Evolutionary conservation across 2,113 vertebrate species (phyloP).

Genomic region (Daubentonia madagascariensis): DNA sequence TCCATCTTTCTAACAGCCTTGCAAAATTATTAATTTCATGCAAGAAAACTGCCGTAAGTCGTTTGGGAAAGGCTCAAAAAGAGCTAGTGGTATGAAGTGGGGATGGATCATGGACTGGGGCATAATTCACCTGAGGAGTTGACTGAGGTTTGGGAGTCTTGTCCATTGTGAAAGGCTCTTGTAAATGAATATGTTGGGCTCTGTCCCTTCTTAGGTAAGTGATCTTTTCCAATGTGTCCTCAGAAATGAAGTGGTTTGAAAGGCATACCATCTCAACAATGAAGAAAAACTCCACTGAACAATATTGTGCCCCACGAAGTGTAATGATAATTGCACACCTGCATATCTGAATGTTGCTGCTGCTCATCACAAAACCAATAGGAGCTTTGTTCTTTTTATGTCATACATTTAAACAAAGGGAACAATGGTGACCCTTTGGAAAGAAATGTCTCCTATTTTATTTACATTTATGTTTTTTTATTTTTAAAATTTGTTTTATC

Average conservation of each 20-base stretch:
- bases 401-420: background rate
- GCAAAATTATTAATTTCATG: conserved; percentile 88
- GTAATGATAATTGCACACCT: too few species aligned
- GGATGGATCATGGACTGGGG: background rate
- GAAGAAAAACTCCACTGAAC: background rate
- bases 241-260: background rate
- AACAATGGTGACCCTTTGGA: background rate
- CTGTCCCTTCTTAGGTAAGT: background rate
- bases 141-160: background rate
- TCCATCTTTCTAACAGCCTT: conserved; percentile 82
- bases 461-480: background rate
- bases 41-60: conserved; percentile 90
- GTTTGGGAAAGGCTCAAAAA: background rate
- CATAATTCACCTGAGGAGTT: background rate
- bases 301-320: background rate
- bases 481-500: too few species aligned
- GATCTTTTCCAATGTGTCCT: background rate
- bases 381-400: background rate
- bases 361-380: background rate
- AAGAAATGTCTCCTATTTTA: background rate
- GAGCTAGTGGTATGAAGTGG: background rate
- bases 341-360: background rate
- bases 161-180: background rate
- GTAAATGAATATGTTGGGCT: background rate
- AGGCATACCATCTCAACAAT: background rate